Evolutionary conservation across 2,888 invertebrate species (phyloP), one percentile per base, ranked within the genome.

Genomic region (Drosophila trichaetosa): DNA sequence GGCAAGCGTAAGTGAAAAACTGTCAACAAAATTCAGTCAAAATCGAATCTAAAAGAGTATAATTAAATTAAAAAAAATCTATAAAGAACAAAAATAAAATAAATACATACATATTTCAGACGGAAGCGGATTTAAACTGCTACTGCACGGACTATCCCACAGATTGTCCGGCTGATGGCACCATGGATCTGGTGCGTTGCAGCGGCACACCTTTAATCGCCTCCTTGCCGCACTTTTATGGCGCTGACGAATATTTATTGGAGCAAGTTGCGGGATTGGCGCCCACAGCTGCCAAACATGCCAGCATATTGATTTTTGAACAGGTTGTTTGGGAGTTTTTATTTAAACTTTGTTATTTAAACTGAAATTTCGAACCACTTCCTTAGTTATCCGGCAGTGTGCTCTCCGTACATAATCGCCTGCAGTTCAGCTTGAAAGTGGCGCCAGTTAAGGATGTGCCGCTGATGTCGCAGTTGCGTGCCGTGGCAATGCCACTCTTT

Each of bases 221-320:
- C 0, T 96, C 97, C 0, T 89, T 96, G 89, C 98, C 98, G 0
- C 98, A 98, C 92, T 96, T 96, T 87, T 94, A 95, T 73, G 94
- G 95, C 71, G 94, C 95, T 0, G 96, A 96, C 67, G 92, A 93
- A 0, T 82, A 89, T 4, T 34, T 94, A 0, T 59, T 93, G 10
- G 82, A 92, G 1, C 79, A 85, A 51, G 85, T 93, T 0, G 85
- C 82, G 4, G 96, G 97, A 11, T 85, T 97, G 0, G 93, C 93
- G 49, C 96, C 97, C 0, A 94, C 95, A 58, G 92, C 94, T 69
- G 94, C 95, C n/a, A 94, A 95, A 33, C 98, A 98, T 91, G 95
- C 95, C 69, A 96, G 97, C 21, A 94, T 93, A 54, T 94, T 97
- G 75, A 95, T 97, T 81, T 96, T 97, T 91, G 97, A 98, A 92